Evolutionary conservation across 2,113 vertebrate species (phyloP), one percentile per base, ranked within the genome.

Genomic region (Panurus biarmicus): DNA sequence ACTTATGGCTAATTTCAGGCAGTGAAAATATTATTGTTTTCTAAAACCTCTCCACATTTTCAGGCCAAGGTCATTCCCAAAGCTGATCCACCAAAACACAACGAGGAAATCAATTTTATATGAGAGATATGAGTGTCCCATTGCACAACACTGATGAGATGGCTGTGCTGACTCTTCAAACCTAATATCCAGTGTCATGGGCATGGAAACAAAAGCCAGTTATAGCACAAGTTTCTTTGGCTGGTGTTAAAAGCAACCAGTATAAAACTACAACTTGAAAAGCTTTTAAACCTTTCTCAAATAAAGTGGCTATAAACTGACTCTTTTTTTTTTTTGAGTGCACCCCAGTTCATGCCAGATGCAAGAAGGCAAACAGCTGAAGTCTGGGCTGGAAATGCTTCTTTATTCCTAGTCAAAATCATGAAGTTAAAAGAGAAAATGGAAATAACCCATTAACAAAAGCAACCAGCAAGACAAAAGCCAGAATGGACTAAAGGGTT

Each of bases 351-450:
- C 78, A 71, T 0, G 1, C 29, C 40, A 64, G 60, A 40, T 65
- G 57, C 25, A 62, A 44, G 54, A 86, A 53, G n/a, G 54, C 0
- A 1, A 90, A 54, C 31, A 85, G 71, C 62, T 87, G 36, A 84
- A 58, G 45, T 17, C 76, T 50, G 54, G 71, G 29, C 20, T 70
- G 44, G 38, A 83, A 92, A 35, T 25, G 70, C 12, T 73, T 21
- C n/a, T 89, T 96, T 77, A 58, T 57, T 54, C 58, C 69, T 35
- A 60, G 31, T 38, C 24, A 87, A 85, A 89, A 92, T 51, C 54
- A 50, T 83, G n/a, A 64, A 25, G n/a, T 70, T 89, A 44, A 91
- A 93, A 94, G 85, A 85, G 48, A 94, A 93, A 76, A 92, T 67
- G 3, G 66, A 91, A 92, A 80, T 51, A 81, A 77, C 33, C 65